These are phyloP conservation scores for Troides oblongomaculatus DNA, from an alignment of 2,888 invertebrate genomes.

Conservation along the genomic window DNA sequence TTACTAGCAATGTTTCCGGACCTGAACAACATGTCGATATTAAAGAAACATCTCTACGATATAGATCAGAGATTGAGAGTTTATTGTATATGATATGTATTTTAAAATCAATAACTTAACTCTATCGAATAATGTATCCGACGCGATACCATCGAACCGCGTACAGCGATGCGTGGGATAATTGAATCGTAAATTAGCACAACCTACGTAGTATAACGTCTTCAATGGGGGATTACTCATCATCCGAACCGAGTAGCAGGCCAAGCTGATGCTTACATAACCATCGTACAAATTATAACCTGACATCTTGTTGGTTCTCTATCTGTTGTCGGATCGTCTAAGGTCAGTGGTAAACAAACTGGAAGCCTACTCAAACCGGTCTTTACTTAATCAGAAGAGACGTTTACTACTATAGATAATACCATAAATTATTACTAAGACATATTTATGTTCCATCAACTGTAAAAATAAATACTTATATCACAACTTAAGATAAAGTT, in stretches of 20 bases:
- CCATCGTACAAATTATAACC: constrained; percentile 19
- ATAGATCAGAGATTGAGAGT: constrained; percentile 13
- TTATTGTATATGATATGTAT: constrained; percentile 9
- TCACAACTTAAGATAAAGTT: no score
- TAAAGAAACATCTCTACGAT: neutral
- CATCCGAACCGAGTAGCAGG: constrained; percentile 11
- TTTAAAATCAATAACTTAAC: constrained; percentile 23
- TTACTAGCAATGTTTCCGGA: neutral
- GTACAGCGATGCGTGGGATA: constrained; percentile 24
- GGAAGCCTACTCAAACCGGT: no score
- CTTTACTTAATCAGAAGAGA: no score
- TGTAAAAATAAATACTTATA: no score
- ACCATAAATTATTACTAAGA: no score
- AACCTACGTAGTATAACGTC: constrained; percentile 22
- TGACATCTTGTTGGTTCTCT: neutral
- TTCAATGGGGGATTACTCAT: constrained; percentile 29
- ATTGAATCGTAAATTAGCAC: constrained; percentile 31
- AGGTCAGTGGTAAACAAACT: no score
- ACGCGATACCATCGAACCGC: constrained; percentile 17
- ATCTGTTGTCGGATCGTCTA: no score
- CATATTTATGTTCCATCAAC: no score
- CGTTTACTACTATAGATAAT: no score
- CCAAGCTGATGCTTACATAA: constrained; percentile 18
- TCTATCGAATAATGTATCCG: constrained; percentile 22
- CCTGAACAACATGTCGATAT: neutral